Base-by-base conservation (phyloP, 1,140 invertebrate genomes). In the Leguminivora glycinivorella region DNA sequence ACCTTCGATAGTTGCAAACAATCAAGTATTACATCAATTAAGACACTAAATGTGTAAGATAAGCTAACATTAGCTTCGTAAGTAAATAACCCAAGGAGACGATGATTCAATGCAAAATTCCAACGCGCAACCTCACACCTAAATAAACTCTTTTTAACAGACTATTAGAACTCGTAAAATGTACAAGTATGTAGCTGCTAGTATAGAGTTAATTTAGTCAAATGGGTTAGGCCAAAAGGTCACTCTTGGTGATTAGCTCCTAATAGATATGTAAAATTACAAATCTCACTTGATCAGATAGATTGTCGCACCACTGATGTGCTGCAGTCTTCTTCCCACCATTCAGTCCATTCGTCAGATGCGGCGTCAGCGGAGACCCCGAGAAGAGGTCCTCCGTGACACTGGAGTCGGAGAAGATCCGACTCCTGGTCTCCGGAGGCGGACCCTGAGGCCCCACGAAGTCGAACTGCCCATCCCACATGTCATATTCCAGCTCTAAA, bases 381-480 rank as follows among this genome's bases (percentile, higher is more conserved):
- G 88, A 90, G 77, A 92, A 90, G 25, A 92, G 82, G 75, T 92
- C 90, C 72, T 92, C 91, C 10, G 87, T 88, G 40, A 91, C 80
- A 60, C 85, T 88, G 12, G 72, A 75, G 73, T 88, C 86, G 43
- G 88, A 90, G 69, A 80, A 82, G 69, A 85, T 84, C 24, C 83
- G 77, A 12, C 68, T 76, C 60, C 88, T 76, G 29, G 73, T 67
- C 66, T 80, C 82, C 5, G 78, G 72, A 1, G 79, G 81, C 9
- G 86, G 83, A 4, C 80, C 87, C 76, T 92, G 91, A n/a, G 89
- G 91, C n/a, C 95, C 95, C 74, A 96, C 93, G 85, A 96, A 96
- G 88, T 96, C 95, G 85, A 97, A 97, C 91, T 97, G 96, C 56
- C 96, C 96, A 83, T 96, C 95, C 96, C 96, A 96, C 93, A 96